Evolutionary conservation across 2,113 vertebrate species (phyloP), one percentile per base, ranked within the genome.

Genomic region (western clawed frog (Xenopus tropicalis)): DNA sequence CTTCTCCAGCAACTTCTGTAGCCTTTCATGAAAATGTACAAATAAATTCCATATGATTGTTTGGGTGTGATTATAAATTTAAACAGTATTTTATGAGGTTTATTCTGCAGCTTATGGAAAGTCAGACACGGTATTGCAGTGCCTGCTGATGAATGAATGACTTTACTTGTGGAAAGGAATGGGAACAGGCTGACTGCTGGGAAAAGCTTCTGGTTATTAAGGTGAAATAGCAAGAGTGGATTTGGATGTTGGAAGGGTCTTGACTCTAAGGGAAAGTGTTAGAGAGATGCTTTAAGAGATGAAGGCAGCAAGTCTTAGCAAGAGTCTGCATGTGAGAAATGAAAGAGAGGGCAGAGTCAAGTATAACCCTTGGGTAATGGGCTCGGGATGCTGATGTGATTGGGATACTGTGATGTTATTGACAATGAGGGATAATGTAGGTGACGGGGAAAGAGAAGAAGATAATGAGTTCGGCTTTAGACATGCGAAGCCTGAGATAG

Each of bases 331-430:
- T 54, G 52, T 54, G 52, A 54, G 52, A 54, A 54, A 54, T 54
- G 52, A 54, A 54, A 54, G 52, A 54, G 19, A n/a, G 52, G 52
- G 52, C 52, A 54, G 52, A 54, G 52, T n/a, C 52, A 54, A 54
- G 52, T 3, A 54, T 54, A 17, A 54, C 52, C 52, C 52, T 19
- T 17, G 14, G 52, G 52, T 54, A 54, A 54, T 54, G 52, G 52
- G 52, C 52, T 54, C n/a, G 52, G 52, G 52, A 54, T 54, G 52
- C 17, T 54, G 52, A 54, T 54, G 52, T 54, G 52, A n/a, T n/a
- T 54, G 52, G 52, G 52, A 54, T 20, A 54, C 17, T 54, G 52
- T 54, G 52, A 54, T 54, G 52, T 9, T 54, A 54, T 54, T 54
- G 52, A 54, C 52, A 54, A 17, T 54, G 52, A 54, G 52, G 16